phyloP scores from a whole-genome alignment of 2,888 invertebrate genomes.

The Sinohyriopsis cumingii region DNA sequence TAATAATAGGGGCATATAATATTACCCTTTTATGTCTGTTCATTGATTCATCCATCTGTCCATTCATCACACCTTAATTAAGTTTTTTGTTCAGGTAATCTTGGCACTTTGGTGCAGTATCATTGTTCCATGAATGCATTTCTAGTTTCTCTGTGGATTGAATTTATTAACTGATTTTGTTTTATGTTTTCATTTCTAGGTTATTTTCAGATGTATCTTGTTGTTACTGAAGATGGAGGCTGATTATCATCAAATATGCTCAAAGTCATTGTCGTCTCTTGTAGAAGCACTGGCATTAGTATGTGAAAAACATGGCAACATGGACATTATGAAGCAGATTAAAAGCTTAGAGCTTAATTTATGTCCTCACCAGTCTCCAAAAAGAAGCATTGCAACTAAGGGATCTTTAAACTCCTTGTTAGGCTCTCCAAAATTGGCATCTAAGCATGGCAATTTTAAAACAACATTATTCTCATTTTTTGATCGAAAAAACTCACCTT shows the following conservation, averaged over 20 bases:
- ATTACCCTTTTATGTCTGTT: no score
- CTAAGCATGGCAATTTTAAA: conserved; percentile 43
- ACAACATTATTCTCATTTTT: conserved; percentile 56
- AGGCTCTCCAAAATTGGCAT: conserved; percentile 37
- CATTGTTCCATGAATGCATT: no score
- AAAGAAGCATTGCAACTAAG: conserved; percentile 34
- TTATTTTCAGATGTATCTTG: conserved; percentile 49
- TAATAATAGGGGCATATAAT: no score
- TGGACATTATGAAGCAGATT: conserved; percentile 49
- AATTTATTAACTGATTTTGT: no score
- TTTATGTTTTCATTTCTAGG: conserved; percentile 38
- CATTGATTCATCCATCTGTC: no score
- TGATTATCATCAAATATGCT: conserved; percentile 57
- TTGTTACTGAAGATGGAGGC: conserved; percentile 57
- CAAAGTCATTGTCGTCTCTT: conserved; percentile 46
- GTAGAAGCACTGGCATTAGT: conserved; percentile 44
- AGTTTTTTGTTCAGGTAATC: no score
- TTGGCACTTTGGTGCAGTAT: no score
- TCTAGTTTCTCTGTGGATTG: no score
- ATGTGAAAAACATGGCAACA: conserved; percentile 42
- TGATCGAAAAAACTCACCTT: conserved; percentile 54
- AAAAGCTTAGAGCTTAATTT: conserved; percentile 37
- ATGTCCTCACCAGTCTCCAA: conserved; percentile 26
- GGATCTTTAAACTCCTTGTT: conserved; percentile 40
- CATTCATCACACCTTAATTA: no score